Percentiles rank a stretch among this genome's conserved stretches.
phyloP scores from a whole-genome alignment of 2,113 vertebrate genomes.

The Tricholaema leucomelas region DNA sequence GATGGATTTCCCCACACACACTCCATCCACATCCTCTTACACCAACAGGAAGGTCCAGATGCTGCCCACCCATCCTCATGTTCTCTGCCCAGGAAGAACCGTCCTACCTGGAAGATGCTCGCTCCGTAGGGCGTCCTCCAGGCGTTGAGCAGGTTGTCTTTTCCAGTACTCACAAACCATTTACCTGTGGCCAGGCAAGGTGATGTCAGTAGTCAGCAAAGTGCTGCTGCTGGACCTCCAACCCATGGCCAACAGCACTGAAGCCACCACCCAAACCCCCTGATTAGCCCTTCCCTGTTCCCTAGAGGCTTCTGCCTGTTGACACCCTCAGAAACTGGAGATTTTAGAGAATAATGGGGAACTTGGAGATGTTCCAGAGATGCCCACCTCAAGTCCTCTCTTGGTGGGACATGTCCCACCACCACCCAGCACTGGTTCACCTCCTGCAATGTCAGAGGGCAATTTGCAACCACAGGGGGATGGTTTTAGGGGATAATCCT shows the following conservation, averaged over 20 bases:
- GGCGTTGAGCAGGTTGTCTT: slow-evolving; percentile 96
- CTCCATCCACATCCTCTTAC: background rate
- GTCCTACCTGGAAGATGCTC: slow-evolving; percentile 94
- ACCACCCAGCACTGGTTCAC: background rate
- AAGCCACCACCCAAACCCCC: too few relatives aligned
- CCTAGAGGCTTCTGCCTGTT: background rate
- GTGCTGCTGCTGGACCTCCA: fast-evolving
- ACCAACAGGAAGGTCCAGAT: background rate
- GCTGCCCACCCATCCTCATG: background rate
- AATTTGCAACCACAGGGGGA: fast-evolving
- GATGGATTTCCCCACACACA: background rate
- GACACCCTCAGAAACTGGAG: fast-evolving
- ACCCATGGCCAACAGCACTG: fast-evolving
- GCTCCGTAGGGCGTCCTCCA: slow-evolving; percentile 97
- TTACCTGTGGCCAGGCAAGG: slow-evolving; percentile 75
- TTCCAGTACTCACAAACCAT: slow-evolving; percentile 98
- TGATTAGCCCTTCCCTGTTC: fast-evolving
- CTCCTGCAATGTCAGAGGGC: fast-evolving
- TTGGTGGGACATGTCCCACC: background rate
- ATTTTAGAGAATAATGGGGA: background rate
- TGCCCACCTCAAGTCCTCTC: background rate
- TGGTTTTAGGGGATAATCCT: background rate
- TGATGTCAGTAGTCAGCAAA: fast-evolving
- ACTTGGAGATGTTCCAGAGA: fast-evolving
- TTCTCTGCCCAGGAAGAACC: background rate